These are phyloP conservation scores for Lordiphosa mommai DNA, from an alignment of 1,140 invertebrate genomes.

Conservation along the genomic window DNA sequence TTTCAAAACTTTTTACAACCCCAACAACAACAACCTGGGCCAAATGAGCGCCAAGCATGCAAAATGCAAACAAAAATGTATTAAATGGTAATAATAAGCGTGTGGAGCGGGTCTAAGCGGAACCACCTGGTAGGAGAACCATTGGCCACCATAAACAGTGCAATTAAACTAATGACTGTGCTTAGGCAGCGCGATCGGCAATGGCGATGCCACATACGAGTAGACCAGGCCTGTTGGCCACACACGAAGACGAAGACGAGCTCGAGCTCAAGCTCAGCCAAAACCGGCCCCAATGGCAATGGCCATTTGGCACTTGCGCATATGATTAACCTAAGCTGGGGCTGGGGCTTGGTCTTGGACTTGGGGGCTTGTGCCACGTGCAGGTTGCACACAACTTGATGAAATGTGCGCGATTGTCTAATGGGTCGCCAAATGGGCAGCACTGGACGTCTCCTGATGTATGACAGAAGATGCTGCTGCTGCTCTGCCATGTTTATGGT, in stretches of 20 bases:
- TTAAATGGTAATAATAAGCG: slow-evolving; percentile 46
- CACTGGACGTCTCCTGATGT: slow-evolving; percentile 16
- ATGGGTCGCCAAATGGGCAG: slow-evolving; percentile 65
- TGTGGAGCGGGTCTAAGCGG: slow-evolving; percentile 1
- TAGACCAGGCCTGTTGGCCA: slow-evolving; percentile 43
- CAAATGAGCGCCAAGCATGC: slow-evolving; percentile 55
- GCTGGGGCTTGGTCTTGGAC: background rate
- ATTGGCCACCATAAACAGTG: slow-evolving; percentile 62
- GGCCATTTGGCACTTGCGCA: slow-evolving; percentile 67
- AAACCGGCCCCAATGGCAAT: slow-evolving; percentile 35
- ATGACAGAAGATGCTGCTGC: slow-evolving; percentile 41
- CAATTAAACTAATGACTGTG: slow-evolving; percentile 78
- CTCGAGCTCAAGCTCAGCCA: slow-evolving; percentile 11
- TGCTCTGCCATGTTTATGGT: slow-evolving; percentile 58
- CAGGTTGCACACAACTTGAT: slow-evolving; percentile 36
- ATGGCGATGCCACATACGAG: slow-evolving; percentile 27
- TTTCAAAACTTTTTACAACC: slow-evolving; percentile 54
- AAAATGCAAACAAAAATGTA: slow-evolving; percentile 48
- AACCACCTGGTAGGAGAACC: slow-evolving; percentile 25
- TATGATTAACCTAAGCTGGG: slow-evolving; percentile 50
- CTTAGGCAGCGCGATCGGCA: slow-evolving; percentile 31
- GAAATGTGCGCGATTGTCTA: slow-evolving; percentile 64
- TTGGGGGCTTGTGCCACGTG: slow-evolving; percentile 43
- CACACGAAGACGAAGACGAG: slow-evolving; percentile 41
- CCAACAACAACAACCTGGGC: slow-evolving; percentile 32